phyloP scores from a whole-genome alignment of 2,113 vertebrate genomes.

The Atherinomorus stipes region DNA sequence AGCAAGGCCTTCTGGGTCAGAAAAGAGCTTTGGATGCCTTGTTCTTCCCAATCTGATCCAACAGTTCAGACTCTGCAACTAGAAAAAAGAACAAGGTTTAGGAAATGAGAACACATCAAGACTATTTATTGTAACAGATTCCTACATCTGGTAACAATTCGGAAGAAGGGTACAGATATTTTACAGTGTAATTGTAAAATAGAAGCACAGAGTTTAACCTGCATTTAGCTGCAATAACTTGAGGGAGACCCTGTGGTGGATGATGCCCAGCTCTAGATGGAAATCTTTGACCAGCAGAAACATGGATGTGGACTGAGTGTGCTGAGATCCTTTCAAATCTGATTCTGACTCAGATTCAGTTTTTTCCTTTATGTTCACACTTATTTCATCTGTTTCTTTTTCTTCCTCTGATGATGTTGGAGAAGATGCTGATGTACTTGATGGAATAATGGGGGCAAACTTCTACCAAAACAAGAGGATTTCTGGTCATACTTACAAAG shows the following conservation, averaged over 20 bases:
- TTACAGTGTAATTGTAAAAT: neutral
- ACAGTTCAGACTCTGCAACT: conserved; percentile 81
- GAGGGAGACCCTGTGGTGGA: conserved; percentile 87
- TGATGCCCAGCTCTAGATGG: conserved; percentile 88
- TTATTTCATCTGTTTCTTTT: conserved; percentile 7
- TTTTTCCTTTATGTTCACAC: conserved; percentile 31
- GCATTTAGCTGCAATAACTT: conserved; percentile 82
- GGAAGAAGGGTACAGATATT: neutral
- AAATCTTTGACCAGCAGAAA: conserved; percentile 82
- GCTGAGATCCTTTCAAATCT: conserved; percentile 19
- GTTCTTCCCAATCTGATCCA: conserved; percentile 89
- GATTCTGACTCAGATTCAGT: conserved; percentile 24
- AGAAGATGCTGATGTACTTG: neutral
- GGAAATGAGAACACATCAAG: no score
- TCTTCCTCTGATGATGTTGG: conserved; percentile 5
- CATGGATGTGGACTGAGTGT: conserved; percentile 52
- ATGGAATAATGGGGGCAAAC: conserved; percentile 1
- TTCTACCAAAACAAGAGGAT: conserved; percentile 56
- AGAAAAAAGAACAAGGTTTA: neutral
- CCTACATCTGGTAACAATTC: conserved; percentile 15
- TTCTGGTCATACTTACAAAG: neutral
- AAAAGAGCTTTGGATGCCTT: conserved; percentile 88
- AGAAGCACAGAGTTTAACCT: conserved; percentile 77
- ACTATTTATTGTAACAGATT: conserved; percentile 4
- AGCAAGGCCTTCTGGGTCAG: conserved; percentile 89